Conservation (phyloP, 2,797 vertebrate species). For the Chelon auratus region DNA sequence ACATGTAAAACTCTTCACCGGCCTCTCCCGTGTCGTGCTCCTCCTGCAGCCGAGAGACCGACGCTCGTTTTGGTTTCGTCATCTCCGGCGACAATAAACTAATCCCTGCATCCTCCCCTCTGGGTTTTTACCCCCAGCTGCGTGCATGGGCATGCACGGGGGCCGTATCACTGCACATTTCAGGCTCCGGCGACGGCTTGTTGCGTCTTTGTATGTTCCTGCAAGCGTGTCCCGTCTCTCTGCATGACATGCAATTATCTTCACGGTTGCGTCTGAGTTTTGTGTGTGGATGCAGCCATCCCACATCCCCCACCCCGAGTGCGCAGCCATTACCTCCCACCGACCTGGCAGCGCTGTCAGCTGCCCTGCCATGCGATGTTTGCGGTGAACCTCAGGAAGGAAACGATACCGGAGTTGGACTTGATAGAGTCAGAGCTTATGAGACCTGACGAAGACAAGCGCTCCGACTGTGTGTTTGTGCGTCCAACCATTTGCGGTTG, state of each 20-base stretch:
- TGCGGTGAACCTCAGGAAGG: conserved; percentile 75
- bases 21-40: conserved; percentile 37
- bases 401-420: conserved; percentile 62
- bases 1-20: conserved; percentile 62
- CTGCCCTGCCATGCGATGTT: conserved; percentile 41
- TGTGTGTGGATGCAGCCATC: not conserved
- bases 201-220: conserved; percentile 49
- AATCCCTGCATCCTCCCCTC: conserved; percentile 62
- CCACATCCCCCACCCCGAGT: not conserved
- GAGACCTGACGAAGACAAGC: too few species aligned
- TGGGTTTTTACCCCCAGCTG: conserved; percentile 41
- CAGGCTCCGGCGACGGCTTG: conserved; percentile 25
- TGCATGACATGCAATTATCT: conserved; percentile 17
- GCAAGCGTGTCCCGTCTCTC: conserved; percentile 10
- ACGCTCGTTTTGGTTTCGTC: conserved; percentile 75
- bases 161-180: conserved; percentile 31
- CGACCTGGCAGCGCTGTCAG: conserved; percentile 46
- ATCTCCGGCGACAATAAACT: conserved; percentile 70
- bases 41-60: conserved; percentile 51
- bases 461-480: conserved; percentile 1
- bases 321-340: conserved; percentile 31
- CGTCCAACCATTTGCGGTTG: conserved; percentile 34
- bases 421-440: conserved; percentile 40
- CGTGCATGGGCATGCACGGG: conserved; percentile 7
- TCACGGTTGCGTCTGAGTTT: not conserved